A percentile compares a stretch with the other conserved stretches of the same genome.
Evolutionary conservation across 1,140 invertebrate species (phyloP).

Genomic region (Paraescarpia echinospica): DNA sequence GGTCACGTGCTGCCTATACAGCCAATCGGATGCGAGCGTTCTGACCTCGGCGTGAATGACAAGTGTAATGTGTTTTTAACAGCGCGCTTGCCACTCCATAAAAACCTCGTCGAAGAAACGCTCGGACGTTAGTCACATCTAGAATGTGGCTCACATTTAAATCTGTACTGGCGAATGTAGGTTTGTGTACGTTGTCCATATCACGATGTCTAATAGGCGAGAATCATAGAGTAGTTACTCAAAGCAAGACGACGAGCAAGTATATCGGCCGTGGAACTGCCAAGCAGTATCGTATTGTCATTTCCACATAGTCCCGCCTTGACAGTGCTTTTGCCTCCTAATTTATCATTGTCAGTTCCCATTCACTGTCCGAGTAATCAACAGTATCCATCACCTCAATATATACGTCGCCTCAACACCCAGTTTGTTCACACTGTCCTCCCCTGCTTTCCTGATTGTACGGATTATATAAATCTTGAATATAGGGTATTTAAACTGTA

Average conservation of each 20-base stretch:
- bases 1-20: background rate
- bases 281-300: background rate
- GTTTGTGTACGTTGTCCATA: background rate
- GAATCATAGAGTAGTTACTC: background rate
- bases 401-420: background rate
- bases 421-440: background rate
- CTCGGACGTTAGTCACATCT: background rate
- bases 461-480: no score
- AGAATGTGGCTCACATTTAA: background rate
- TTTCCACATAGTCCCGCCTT: background rate
- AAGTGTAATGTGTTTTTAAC: constrained; percentile 1
- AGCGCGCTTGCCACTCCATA: background rate
- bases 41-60: background rate
- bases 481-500: no score
- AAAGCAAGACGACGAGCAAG: background rate
- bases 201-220: background rate
- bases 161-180: background rate
- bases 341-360: background rate
- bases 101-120: background rate
- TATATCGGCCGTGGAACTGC: background rate
- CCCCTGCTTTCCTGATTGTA: no score
- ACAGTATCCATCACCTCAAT: background rate
- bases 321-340: background rate
- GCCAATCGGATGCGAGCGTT: background rate
- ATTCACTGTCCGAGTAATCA: background rate